Base-by-base conservation (phyloP, 2,888 invertebrate genomes). In the Eugnorisma glareosa region DNA sequence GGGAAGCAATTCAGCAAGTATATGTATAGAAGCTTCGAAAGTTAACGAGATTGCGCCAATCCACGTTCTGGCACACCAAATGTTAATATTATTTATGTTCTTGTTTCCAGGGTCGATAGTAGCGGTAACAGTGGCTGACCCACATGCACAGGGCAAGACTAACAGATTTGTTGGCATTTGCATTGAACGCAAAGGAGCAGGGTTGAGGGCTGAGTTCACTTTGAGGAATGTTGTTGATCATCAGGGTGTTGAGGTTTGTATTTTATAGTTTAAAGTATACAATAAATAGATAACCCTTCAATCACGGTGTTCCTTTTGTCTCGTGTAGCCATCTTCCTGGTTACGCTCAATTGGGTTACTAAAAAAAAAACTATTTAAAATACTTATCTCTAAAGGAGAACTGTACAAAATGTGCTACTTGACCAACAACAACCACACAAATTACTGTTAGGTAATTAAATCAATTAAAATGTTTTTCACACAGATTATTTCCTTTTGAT, bases 211-310 rank as follows among this genome's bases (percentile, higher is more conserved):
- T 10, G 97, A 97, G 75, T 99, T 99, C 91, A 98, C 98, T 35
- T 96, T 99, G 31, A 97, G 99, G 90, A 99, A 99, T 97, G 98
- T 99, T 54, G 97, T 99, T 67, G 99, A 99, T 92, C 98, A 98
- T 90, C 98, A 99, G 93, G 99, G 98, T 69, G 92, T 98, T 66
- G 98, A 98, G 94, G 97, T 97, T 82, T 81, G 98, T 68, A 48
- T 64, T n/a, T 28, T 40, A 40, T n/a, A 15, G 57, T 57, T 57
- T 57, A 1, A 11, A 28, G 7, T 28, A 2, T 28, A 57, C 7
- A 0, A 28, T 57, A 13, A 54, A 54, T 54, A n/a, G n/a, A 28
- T 11, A 7, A 31, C 28, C 8, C 1, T 31, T 31, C 7, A 18
- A 8, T 59, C 57, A 31, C 1, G 18, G 31, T 59, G 18, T 59